These are phyloP conservation scores for Aphelenchoides bicaudatus DNA, from an alignment of 2,888 invertebrate species.

Conservation along the genomic window DNA sequence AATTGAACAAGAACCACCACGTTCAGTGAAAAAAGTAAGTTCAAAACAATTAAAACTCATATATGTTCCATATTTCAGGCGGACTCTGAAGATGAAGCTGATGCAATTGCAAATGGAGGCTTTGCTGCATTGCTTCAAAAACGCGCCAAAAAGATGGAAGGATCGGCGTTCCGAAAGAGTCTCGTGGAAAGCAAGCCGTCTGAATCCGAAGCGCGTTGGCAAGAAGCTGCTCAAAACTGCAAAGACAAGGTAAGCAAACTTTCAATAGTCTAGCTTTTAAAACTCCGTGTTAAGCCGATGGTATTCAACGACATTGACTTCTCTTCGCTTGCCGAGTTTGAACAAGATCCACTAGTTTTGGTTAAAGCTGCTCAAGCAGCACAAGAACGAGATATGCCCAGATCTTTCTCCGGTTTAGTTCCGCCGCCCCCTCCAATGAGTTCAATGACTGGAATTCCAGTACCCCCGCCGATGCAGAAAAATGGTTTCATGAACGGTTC, in stretches of 20 bases:
- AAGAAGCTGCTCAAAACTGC: slow-evolving; percentile 54
- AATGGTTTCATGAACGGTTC: not conserved
- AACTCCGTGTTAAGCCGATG: no score
- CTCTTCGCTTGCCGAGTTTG: slow-evolving; percentile 88
- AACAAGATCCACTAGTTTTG: slow-evolving; percentile 60
- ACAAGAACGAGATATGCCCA: slow-evolving; percentile 27
- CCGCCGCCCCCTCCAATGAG: slow-evolving; percentile 45
- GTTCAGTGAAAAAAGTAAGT: slow-evolving; percentile 31
- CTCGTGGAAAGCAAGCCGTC: slow-evolving; percentile 35
- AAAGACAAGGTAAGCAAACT: no score
- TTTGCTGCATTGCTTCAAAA: slow-evolving; percentile 54
- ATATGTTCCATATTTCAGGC: slow-evolving; percentile 5
- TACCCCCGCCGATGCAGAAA: slow-evolving; percentile 26
- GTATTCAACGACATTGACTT: slow-evolving; percentile 90
- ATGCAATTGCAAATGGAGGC: slow-evolving; percentile 38
- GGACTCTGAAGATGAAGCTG: slow-evolving; percentile 35
- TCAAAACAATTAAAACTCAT: slow-evolving; percentile 11
- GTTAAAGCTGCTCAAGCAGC: slow-evolving; percentile 39
- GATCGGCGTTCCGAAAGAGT: slow-evolving; percentile 61
- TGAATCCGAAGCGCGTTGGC: slow-evolving; percentile 37
- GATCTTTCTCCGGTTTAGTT: slow-evolving; percentile 26
- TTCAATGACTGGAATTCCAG: slow-evolving; percentile 43
- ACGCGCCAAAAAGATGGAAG: slow-evolving; percentile 50
- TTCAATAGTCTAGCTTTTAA: no score
- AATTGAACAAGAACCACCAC: slow-evolving; percentile 37